Conservation (phyloP, 2,888 invertebrate genomes). For the Ectropis crepuscularia region DNA sequence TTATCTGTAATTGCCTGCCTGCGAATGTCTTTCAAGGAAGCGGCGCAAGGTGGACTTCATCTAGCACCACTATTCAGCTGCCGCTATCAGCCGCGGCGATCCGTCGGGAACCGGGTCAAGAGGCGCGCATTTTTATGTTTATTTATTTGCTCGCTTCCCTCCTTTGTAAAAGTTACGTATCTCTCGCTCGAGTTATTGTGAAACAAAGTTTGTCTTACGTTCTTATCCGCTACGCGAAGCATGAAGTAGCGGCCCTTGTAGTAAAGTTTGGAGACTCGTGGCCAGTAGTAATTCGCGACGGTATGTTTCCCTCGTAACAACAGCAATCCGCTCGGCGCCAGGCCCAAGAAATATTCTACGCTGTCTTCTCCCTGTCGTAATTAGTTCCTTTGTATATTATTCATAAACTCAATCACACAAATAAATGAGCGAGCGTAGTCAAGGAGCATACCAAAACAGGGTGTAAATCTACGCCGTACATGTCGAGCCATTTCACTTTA, state of each 20-base stretch:
- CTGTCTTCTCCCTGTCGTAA: slow-evolving; percentile 94
- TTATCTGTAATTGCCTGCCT: slow-evolving; percentile 84
- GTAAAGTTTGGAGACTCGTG: slow-evolving; percentile 97
- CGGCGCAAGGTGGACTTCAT: slow-evolving; percentile 75
- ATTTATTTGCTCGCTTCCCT: slow-evolving; percentile 53
- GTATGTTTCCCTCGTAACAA: slow-evolving; percentile 97
- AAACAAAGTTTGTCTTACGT: slow-evolving; percentile 86
- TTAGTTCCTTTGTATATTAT: slow-evolving; percentile 15
- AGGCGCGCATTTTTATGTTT: slow-evolving; percentile 58
- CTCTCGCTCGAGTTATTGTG: slow-evolving; percentile 9
- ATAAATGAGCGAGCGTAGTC: slow-evolving; percentile 7
- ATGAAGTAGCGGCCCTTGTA: slow-evolving; percentile 98
- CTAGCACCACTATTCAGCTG: slow-evolving; percentile 75
- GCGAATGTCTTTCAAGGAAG: slow-evolving; percentile 82
- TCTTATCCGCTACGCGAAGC: slow-evolving; percentile 97
- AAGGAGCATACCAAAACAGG: slow-evolving; percentile 93
- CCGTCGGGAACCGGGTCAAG: slow-evolving; percentile 73
- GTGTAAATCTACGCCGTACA: slow-evolving; percentile 99
- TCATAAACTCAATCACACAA: slow-evolving; percentile 22
- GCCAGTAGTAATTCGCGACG: slow-evolving; percentile 99
- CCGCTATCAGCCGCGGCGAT: slow-evolving; percentile 65
- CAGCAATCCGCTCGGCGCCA: slow-evolving; percentile 98
- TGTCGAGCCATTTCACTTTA: slow-evolving; percentile 99
- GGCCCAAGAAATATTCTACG: slow-evolving; percentile 97
- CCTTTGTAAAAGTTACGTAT: slow-evolving; percentile 11